Conservation (phyloP, 2,888 invertebrate genomes). For the Sericinus montela region DNA sequence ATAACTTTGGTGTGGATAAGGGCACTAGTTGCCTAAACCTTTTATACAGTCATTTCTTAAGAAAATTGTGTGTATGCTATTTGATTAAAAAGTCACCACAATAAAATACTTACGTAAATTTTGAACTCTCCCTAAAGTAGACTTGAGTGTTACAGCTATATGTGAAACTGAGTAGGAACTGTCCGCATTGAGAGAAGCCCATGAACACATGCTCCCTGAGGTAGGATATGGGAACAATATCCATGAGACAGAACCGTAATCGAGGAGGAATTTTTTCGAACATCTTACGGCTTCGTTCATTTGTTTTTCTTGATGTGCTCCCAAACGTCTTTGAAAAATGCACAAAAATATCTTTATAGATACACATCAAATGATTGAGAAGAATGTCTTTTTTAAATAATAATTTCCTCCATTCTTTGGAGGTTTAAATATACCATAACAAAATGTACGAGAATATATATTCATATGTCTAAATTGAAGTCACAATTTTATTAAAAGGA, state of each 20-base stretch:
- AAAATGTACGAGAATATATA: too few species aligned
- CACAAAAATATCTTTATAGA: neutral
- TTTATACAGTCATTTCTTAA: too few species aligned
- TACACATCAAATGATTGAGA: too few species aligned
- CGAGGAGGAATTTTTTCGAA: constrained; percentile 79
- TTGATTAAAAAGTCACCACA: too few species aligned
- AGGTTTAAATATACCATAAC: too few species aligned
- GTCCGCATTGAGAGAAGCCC: constrained; percentile 97
- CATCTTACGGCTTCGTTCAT: constrained; percentile 64
- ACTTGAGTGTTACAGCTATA: constrained; percentile 75
- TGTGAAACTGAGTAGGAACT: constrained; percentile 94
- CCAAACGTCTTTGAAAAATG: constrained; percentile 64
- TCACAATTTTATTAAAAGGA: neutral
- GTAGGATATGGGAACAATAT: constrained; percentile 78
- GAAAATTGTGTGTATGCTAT: too few species aligned
- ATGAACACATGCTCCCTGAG: constrained; percentile 91
- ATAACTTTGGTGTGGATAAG: too few species aligned
- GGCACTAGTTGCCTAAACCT: too few species aligned
- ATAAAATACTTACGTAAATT: constrained; percentile 55
- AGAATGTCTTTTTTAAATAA: too few species aligned
- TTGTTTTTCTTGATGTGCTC: constrained; percentile 63
- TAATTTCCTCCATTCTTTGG: too few species aligned
- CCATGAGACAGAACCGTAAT: constrained; percentile 81
- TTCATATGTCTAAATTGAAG: neutral
- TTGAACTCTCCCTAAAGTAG: constrained; percentile 76